Evolutionary conservation across 2,113 vertebrate genomes (phyloP).

Genomic region (Silurus glanis): DNA sequence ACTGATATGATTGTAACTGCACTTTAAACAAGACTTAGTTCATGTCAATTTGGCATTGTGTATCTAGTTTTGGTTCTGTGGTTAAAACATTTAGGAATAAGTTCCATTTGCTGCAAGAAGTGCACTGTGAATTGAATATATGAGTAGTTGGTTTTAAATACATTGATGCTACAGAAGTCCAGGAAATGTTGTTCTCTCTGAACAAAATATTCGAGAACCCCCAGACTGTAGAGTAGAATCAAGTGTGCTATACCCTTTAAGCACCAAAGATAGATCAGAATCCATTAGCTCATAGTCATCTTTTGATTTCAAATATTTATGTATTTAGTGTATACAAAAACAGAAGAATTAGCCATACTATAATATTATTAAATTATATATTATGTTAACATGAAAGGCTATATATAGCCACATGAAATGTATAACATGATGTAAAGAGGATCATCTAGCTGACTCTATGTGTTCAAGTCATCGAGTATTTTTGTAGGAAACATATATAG

Average conservation of each 20-base stretch:
- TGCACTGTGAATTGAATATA: not conserved
- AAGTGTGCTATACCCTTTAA: not conserved
- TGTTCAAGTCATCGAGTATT: too few species aligned
- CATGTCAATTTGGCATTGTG: not conserved
- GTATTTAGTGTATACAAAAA: too few species aligned
- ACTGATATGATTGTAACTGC: not conserved
- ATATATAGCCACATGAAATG: too few species aligned
- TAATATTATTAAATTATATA: too few species aligned
- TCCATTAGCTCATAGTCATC: too few species aligned
- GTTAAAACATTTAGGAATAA: not conserved
- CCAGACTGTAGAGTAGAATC: not conserved
- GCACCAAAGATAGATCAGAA: too few species aligned
- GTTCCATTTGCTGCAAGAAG: not conserved
- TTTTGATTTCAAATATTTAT: too few species aligned
- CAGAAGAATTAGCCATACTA: too few species aligned
- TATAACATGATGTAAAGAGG: too few species aligned
- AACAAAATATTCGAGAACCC: not conserved
- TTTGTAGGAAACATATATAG: too few species aligned
- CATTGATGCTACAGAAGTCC: not conserved
- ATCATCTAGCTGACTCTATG: too few species aligned
- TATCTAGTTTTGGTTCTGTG: not conserved
- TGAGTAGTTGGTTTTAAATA: not conserved
- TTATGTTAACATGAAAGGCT: too few species aligned
- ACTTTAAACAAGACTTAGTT: not conserved
- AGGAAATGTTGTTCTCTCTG: not conserved